phyloP scores from a whole-genome alignment of 2,888 invertebrate genomes.

The Drosophila koepferae region DNA sequence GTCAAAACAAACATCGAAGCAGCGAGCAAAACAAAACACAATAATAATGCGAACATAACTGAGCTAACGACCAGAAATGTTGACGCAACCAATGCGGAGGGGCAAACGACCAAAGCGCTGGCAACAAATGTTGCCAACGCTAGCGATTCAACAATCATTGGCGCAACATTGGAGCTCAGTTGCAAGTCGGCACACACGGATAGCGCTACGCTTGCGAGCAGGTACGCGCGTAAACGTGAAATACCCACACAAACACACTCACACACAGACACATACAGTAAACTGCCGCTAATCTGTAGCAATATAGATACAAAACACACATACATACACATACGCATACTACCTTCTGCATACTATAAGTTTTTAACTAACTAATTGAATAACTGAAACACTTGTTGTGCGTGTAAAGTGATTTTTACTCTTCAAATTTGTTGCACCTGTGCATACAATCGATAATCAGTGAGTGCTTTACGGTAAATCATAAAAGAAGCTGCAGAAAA shows the following conservation, averaged over 20 bases:
- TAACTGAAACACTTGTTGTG: conserved; percentile 54
- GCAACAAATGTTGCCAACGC: conserved; percentile 58
- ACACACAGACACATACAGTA: neutral
- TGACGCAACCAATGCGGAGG: conserved; percentile 61
- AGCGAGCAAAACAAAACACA: conserved; percentile 81
- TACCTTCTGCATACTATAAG: neutral
- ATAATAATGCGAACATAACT: conserved; percentile 30
- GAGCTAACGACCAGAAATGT: conserved; percentile 43
- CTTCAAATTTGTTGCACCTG: conserved; percentile 12
- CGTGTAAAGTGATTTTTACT: neutral
- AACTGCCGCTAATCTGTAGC: conserved; percentile 43
- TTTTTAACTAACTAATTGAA: conserved; percentile 22
- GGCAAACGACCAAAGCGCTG: conserved; percentile 58
- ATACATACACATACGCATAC: neutral
- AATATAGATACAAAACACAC: conserved; percentile 20
- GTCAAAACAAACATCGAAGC: conserved; percentile 77
- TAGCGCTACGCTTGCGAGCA: conserved; percentile 81
- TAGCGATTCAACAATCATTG: conserved; percentile 51
- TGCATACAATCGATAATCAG: conserved; percentile 28
- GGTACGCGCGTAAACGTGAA: conserved; percentile 78
- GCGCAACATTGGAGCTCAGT: conserved; percentile 74
- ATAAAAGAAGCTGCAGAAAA: neutral
- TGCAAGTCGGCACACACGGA: conserved; percentile 85
- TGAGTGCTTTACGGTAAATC: conserved; percentile 20
- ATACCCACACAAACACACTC: neutral